Base-by-base conservation (phyloP, 1,140 invertebrate genomes). In the Drusus annulatus region DNA sequence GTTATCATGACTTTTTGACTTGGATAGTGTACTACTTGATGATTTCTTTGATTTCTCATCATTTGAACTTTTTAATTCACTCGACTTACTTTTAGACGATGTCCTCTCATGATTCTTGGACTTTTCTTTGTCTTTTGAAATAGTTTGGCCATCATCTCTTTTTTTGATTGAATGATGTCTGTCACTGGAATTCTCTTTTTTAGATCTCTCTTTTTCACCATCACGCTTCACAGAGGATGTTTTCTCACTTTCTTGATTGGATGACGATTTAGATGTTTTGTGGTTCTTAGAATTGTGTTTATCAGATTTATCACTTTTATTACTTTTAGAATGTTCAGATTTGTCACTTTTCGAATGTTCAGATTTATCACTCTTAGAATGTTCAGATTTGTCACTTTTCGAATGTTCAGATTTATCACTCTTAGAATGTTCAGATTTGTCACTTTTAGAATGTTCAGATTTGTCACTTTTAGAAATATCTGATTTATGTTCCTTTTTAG, bases 171-270 rank as follows among this genome's bases (percentile, higher is more conserved):
- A 56, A 15, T 71, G 68, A 17, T 58, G 52, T 36, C 58, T 75
- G 2, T 75, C 52, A 75, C 2, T 71, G 21, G 13, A 19, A 21
- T 25, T 71, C 16, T 65, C 62, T 16, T 65, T 65, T 31, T 65
- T 65, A 28, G 62, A 28, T 21, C 15, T 23, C 23, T 23, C 23
- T 63, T 63, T 63, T 21, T 16, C 23, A 5, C 54, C 54, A 31
- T 65, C 62, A 65, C 62, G 21, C n/a, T 60, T 60, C 3, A 10
- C 25, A 25, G 19, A 36, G 4, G 71, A 25, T 63, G n/a, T 2
- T 76, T 76, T 76, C 10, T 76, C 56, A 62, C 63, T 76, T 71
- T 71, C 68, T 15, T 50, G 45, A 52, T 28, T 50, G 52, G 68
- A 36, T 56, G 68, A 36, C 8, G 71, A 75, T 36, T 36, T 75